A percentile compares a stretch with the other conserved stretches of the same genome.
Evolutionary conservation across 2,113 vertebrate genomes (phyloP).

Genomic region (Tretioscincus oriximinensis): DNA sequence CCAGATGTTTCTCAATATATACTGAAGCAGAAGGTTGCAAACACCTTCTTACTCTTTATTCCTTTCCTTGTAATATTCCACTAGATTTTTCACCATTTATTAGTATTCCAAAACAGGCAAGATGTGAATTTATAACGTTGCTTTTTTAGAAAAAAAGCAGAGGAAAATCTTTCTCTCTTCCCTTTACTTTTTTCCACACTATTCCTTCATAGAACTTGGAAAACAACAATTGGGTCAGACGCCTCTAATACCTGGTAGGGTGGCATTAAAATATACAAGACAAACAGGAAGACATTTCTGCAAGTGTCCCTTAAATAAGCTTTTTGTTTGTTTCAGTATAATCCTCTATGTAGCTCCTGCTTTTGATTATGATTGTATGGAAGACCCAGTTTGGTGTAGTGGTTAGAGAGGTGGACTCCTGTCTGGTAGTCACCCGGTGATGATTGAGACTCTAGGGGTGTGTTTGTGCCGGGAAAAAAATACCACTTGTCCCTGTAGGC

Average conservation of each 20-base stretch:
- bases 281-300: neutral
- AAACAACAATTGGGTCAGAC: neutral
- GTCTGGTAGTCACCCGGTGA: too few relatives aligned
- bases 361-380: neutral
- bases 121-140: conserved; percentile 9
- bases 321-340: neutral
- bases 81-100: neutral
- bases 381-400: too few relatives aligned
- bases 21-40: neutral
- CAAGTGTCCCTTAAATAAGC: neutral
- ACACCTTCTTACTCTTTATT: neutral
- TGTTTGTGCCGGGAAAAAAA: neutral
- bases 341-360: too few relatives aligned
- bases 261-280: neutral
- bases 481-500: neutral
- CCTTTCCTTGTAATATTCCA: neutral
- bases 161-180: neutral
- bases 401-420: too few relatives aligned
- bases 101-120: conserved; percentile 8
- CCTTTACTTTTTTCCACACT: neutral
- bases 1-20: neutral
- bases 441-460: neutral
- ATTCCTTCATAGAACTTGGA: neutral
- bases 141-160: neutral
- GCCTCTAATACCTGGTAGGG: neutral